Conservation (phyloP, 2,797 vertebrate species). For the Lagorchestes hirsutus region DNA sequence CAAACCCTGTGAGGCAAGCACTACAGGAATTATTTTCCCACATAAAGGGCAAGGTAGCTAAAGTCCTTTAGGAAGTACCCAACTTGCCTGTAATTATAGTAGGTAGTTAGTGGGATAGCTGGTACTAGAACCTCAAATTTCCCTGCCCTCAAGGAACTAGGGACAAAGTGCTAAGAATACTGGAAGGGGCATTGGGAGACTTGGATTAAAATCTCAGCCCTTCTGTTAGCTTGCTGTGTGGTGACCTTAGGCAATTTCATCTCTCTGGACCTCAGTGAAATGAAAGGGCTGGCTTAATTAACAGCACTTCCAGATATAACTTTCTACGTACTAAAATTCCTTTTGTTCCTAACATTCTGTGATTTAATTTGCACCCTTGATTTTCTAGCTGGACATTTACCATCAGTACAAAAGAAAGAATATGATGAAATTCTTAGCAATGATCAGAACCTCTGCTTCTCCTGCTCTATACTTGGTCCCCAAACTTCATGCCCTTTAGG, state of each 20-base stretch:
- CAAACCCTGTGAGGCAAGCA: neutral
- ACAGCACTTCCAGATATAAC: neutral
- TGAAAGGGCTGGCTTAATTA: neutral
- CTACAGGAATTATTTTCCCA: neutral
- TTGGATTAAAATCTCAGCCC: neutral
- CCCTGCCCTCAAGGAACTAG: neutral
- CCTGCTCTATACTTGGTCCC: neutral
- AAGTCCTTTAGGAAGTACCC: neutral
- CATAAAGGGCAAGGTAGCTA: neutral
- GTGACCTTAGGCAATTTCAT: neutral
- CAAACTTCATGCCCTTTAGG: neutral
- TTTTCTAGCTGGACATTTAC: neutral
- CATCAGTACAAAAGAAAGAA: neutral
- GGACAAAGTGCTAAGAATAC: neutral
- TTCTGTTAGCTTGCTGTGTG: neutral
- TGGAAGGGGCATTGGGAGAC: neutral
- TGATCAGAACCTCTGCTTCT: fast-evolving
- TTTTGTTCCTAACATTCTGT: neutral
- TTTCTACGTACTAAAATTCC: neutral
- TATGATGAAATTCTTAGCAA: neutral
- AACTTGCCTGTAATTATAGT: neutral
- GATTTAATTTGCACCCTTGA: neutral
- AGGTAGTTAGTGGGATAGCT: neutral
- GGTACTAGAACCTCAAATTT: neutral
- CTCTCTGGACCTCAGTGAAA: neutral